Evolutionary conservation across 2,888 invertebrate genomes (phyloP).

Genomic region (Adineta ricciae): DNA sequence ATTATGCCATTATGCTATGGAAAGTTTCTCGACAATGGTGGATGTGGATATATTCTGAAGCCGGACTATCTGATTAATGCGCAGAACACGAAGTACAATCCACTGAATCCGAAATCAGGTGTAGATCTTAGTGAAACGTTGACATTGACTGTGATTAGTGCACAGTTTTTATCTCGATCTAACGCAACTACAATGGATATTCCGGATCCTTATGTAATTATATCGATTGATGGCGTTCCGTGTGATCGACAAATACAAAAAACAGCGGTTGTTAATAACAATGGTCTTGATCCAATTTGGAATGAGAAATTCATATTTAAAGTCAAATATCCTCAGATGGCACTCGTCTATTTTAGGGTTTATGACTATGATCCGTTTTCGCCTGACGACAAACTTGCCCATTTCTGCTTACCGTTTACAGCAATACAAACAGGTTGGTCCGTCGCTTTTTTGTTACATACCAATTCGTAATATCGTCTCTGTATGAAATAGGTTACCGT

Average conservation of each 20-base stretch:
- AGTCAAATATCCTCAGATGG: constrained; percentile 51
- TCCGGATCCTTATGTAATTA: constrained; percentile 20
- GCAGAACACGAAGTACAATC: neutral
- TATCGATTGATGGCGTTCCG: constrained; percentile 24
- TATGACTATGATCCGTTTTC: neutral
- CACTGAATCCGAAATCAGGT: neutral
- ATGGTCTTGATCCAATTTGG: constrained; percentile 56
- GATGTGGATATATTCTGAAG: constrained; percentile 57
- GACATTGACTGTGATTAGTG: constrained; percentile 29
- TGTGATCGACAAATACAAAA: constrained; percentile 16
- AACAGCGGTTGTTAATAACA: constrained; percentile 53
- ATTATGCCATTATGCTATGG: constrained; percentile 59
- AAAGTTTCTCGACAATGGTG: constrained; percentile 57
- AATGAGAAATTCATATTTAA: constrained; percentile 59
- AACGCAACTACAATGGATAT: neutral
- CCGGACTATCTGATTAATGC: constrained; percentile 55
- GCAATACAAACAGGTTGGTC: neutral
- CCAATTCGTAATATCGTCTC: too few species aligned
- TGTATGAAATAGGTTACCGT: neutral
- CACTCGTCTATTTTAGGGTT: neutral
- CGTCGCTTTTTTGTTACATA: too few species aligned
- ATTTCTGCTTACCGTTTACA: neutral
- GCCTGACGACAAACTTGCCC: neutral
- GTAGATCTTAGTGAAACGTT: neutral
- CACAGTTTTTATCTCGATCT: constrained; percentile 21